phyloP scores from a whole-genome alignment of 2,888 invertebrate genomes.

The Ormia ochracea region DNA sequence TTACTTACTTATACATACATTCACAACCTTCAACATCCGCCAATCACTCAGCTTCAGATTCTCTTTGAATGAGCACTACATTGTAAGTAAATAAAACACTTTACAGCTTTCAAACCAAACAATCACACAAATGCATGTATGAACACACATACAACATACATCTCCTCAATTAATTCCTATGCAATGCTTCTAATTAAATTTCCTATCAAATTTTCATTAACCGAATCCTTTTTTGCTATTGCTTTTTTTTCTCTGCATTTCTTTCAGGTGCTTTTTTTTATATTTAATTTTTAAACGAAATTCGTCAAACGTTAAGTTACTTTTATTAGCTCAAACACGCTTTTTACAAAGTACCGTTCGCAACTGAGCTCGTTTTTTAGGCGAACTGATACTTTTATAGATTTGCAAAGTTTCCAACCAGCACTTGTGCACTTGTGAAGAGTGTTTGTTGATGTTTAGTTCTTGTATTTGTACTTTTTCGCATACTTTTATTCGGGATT shows the following conservation, averaged over 20 bases:
- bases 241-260: neutral
- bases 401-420: conserved; percentile 72
- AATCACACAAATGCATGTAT: neutral
- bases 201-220: neutral
- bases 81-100: neutral
- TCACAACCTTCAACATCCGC: conserved; percentile 38
- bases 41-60: conserved; percentile 33
- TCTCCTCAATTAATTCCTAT: neutral
- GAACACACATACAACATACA: too few species aligned
- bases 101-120: neutral
- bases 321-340: conserved; percentile 62
- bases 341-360: conserved; percentile 74
- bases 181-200: neutral
- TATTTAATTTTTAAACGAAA: neutral
- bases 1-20: conserved; percentile 2
- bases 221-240: neutral
- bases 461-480: conserved; percentile 65
- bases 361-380: conserved; percentile 76
- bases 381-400: conserved; percentile 76
- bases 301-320: conserved; percentile 20
- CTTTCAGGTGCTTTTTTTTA: neutral
- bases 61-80: conserved; percentile 1
- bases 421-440: conserved; percentile 54
- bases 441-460: conserved; percentile 54
- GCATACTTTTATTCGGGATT: conserved; percentile 13